A percentile compares a stretch with the other conserved stretches of the same genome.
phyloP scores from a whole-genome alignment of 2,888 invertebrate species.

The Doris montereyensis region DNA sequence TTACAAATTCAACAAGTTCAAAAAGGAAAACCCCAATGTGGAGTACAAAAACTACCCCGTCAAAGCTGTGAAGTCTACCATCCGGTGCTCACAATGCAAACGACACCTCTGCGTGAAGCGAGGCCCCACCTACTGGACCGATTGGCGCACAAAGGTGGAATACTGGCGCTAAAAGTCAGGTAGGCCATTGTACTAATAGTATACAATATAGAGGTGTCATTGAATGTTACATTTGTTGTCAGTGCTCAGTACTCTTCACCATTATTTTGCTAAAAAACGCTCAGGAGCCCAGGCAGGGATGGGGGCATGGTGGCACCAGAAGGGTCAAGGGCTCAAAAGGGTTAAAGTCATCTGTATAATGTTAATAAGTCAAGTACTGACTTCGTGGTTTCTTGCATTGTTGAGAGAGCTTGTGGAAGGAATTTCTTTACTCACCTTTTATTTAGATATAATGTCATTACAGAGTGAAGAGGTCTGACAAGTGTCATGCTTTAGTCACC shows the following conservation, averaged over 20 bases:
- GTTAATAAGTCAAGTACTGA: too few relatives aligned
- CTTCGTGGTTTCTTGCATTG: too few relatives aligned
- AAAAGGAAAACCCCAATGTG: constrained; percentile 14
- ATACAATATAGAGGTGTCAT: not conserved
- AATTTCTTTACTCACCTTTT: too few relatives aligned
- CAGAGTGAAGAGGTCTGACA: too few relatives aligned
- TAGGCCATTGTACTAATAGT: not conserved
- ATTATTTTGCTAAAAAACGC: not conserved
- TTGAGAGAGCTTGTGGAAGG: too few relatives aligned
- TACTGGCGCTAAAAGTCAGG: constrained; percentile 27
- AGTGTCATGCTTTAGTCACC: too few relatives aligned
- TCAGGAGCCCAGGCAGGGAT: constrained; percentile 23
- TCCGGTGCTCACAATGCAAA: constrained; percentile 27
- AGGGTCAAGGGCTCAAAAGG: constrained; percentile 3
- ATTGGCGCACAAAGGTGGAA: too few relatives aligned
- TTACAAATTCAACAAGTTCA: constrained; percentile 33
- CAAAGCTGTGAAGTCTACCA: constrained; percentile 20
- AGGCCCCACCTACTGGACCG: constrained; percentile 29
- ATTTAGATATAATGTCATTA: too few relatives aligned
- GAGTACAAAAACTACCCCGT: constrained; percentile 13
- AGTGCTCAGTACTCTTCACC: too few relatives aligned
- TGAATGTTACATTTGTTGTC: not conserved
- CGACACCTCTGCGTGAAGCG: constrained; percentile 25
- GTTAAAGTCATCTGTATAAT: constrained; percentile 4
- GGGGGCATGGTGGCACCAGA: not conserved